Evolutionary conservation across 2,113 vertebrate species (phyloP), one percentile per base, ranked within the genome.

Genomic region (Heteronetta atricapilla): DNA sequence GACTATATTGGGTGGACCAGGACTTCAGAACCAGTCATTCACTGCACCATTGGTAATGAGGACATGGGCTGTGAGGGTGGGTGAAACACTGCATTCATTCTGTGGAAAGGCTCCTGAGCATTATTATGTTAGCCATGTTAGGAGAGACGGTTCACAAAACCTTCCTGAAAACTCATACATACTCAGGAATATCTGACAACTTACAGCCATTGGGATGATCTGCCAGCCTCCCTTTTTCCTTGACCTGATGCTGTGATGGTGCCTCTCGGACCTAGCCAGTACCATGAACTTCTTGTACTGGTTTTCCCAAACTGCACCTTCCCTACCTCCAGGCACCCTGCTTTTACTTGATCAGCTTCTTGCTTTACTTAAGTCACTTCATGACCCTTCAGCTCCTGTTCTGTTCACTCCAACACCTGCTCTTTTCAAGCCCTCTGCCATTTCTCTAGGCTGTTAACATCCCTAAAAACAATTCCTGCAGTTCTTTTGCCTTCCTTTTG

Each of bases 231-330:
- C 63, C 50, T 16, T 86, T 29, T 79, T 88, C 38, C 68, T 81
- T 89, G 28, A 38, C 29, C 17, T 89, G n/a, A 76, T 62, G 38
- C 36, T 82, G 21, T 60, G 7, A 18, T 72, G 63, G 38, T 88
- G 11, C 23, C 46, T 69, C 63, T 80, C 31, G 36, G n/a, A 82
- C 28, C 16, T 74, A 82, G 21, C 48, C 6, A 67, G 76, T 73
- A 69, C 31, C 63, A 31, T 70, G 3, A 68, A 58, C 38, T 60
- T 77, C 58, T 42, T 59, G 28, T 46, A 63, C 42, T 52, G 48
- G 22, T 92, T 87, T 87, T 74, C 36, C n/a, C 67, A 89, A 90
- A 56, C 33, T 20, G 9, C 25, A 64, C 25, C 28, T 91, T 89
- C 58, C 63, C 40, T 81, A 19, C 16, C 34, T 82, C 38, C 25